Evolutionary conservation across 2,797 vertebrate genomes (phyloP).

Genomic region (Chiroxiphia lanceolata): DNA sequence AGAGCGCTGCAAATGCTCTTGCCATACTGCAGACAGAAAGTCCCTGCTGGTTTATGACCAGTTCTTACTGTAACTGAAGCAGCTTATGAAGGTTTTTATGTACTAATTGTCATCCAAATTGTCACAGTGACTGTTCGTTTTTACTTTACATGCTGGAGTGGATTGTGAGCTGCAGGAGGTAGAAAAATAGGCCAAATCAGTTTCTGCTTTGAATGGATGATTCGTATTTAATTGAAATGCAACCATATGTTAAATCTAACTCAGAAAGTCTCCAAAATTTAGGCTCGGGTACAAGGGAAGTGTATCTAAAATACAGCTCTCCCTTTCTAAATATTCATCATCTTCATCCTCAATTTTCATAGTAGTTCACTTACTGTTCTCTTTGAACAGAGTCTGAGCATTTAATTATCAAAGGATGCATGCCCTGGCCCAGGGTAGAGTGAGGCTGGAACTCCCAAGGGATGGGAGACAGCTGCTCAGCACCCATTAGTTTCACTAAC

Average conservation of each 20-base stretch:
- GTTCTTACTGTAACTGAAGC: constrained; percentile 18
- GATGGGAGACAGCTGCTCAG: background rate
- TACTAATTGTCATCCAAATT: background rate
- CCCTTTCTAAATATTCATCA: background rate
- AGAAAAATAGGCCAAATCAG: background rate
- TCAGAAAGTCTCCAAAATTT: background rate
- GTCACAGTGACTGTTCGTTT: background rate
- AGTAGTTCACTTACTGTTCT: background rate
- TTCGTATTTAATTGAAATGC: background rate
- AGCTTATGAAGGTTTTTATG: background rate
- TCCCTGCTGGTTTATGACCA: background rate
- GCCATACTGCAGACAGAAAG: background rate
- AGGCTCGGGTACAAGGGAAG: background rate
- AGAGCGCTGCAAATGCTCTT: background rate
- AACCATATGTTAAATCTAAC: background rate
- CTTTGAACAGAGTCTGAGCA: background rate
- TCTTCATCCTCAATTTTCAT: background rate
- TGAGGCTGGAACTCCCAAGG: background rate
- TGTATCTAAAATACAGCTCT: background rate
- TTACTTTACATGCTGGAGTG: background rate
- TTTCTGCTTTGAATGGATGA: background rate
- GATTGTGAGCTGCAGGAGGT: background rate
- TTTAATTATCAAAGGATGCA: background rate
- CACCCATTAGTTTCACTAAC: background rate
- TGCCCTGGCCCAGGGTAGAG: background rate